Base-by-base conservation (phyloP, 2,113 vertebrate genomes). In the Cavia porcellus region DNA sequence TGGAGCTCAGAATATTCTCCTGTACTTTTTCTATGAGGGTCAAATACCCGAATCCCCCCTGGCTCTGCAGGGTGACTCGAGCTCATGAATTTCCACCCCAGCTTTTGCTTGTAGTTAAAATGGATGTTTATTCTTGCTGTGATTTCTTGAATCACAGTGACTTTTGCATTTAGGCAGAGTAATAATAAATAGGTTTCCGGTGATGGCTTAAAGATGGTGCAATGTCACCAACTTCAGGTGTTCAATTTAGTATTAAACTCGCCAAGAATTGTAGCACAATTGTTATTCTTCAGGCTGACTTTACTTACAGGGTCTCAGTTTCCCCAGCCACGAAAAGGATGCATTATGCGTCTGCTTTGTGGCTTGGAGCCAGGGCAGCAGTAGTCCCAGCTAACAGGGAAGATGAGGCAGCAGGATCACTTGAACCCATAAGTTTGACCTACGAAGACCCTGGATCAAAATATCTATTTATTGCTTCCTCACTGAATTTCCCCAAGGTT, bases 231-330 rank as follows among this genome's bases (percentile, higher is more conserved):
- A 55, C 92, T 74, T 94, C 30, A 45, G 61, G 1, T 68, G 20
- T 87, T 88, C 59, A 59, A 83, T 6, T 32, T 72, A 80, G 77
- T 79, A 64, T 24, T 52, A 32, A 45, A 15, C 94, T 32, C 92
- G n/a, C 45, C 25, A 62, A 66, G 89, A 83, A 70, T 89, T 38
- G 7, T 85, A 35, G 12, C 38, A 38, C 83, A 80, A 15, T 72
- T 68, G 70, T 47, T 92, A 83, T n/a, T 74, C 52, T 88, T 94
- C 72, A 50, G 35, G 68, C 77, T 90, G 83, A 74, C 20, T 93
- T 92, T 62, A 57, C 32, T 74, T 25, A 64, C 50, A 90, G 9
- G 17, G 25, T 38, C 28, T 89, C 57, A 72, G 75, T 86, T 94
- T 97, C 10, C 24, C 5, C 45, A 66, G 90, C 57, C 42, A 24